These are phyloP conservation scores for Brachypalpus laphriformis DNA, from an alignment of 2,888 invertebrate species.

Conservation along the genomic window DNA sequence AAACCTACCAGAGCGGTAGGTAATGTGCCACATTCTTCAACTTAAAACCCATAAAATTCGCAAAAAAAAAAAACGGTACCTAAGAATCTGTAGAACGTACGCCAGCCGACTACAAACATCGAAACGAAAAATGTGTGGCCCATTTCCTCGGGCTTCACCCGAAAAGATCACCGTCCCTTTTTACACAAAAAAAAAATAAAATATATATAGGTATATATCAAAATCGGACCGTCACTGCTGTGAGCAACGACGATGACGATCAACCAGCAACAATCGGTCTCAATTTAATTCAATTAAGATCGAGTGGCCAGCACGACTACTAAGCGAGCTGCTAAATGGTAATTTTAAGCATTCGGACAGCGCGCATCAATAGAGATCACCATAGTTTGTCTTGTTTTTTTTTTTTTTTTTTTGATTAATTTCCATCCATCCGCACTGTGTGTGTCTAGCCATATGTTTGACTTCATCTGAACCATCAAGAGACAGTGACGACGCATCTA, in stretches of 20 bases:
- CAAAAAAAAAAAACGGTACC: background rate
- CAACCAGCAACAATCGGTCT: conserved; percentile 15
- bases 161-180: conserved; percentile 51
- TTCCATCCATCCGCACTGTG: conserved; percentile 1
- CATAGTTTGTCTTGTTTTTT: conserved; percentile 1
- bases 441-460: conserved; percentile 26
- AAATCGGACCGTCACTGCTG: background rate
- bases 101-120: conserved; percentile 7
- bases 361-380: conserved; percentile 27
- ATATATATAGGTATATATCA: no score
- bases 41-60: conserved; percentile 12
- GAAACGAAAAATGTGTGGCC: conserved; percentile 34
- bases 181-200: background rate
- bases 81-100: background rate
- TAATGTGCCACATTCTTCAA: conserved; percentile 32
- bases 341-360: conserved; percentile 22
- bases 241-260: conserved; percentile 11
- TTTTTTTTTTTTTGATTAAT: conserved; percentile 25
- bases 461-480: background rate
- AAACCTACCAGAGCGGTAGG: background rate
- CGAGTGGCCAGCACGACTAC: conserved; percentile 36
- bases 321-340: conserved; percentile 39
- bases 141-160: conserved; percentile 57
- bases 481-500: conserved; percentile 11
- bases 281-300: conserved; percentile 57